phyloP scores from a whole-genome alignment of 2,113 vertebrate genomes.

The Gorsachius goisagi region DNA sequence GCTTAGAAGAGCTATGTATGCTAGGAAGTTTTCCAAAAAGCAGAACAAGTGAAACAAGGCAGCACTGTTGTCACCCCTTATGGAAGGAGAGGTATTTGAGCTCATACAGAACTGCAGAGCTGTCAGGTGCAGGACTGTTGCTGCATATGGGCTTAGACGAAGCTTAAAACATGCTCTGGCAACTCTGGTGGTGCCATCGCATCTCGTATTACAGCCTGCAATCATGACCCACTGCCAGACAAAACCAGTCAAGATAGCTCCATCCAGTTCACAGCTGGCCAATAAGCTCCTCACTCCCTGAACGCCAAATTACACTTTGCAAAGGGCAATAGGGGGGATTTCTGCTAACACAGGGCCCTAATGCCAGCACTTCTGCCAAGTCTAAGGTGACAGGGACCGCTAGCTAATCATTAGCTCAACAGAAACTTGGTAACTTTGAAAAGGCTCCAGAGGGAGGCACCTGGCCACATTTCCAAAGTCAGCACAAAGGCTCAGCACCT shows the following conservation, averaged over 20 bases:
- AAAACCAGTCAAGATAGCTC: not conserved
- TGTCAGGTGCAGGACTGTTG: not conserved
- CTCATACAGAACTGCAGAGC: not conserved
- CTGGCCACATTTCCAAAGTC: not conserved
- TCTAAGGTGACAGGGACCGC: not conserved
- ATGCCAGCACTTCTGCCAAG: not conserved
- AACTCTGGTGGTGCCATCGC: not conserved
- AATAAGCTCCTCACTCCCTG: not conserved
- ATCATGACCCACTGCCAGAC: rapidly evolving
- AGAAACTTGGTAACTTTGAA: not conserved
- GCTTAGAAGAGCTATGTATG: not conserved
- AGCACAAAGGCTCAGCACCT: not conserved
- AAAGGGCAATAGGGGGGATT: not conserved
- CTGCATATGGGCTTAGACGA: not conserved
- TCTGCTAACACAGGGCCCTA: not conserved
- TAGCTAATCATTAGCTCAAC: not conserved
- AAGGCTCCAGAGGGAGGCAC: not conserved
- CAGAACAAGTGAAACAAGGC: not conserved
- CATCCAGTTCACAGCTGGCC: not conserved
- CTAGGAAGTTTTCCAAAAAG: not conserved
- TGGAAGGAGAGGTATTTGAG: not conserved
- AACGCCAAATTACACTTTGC: not conserved
- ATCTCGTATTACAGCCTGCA: rapidly evolving
- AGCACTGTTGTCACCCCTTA: not conserved
- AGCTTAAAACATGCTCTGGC: not conserved